These are phyloP conservation scores for Pipistrellus pygmaeus DNA, from an alignment of 2,797 vertebrate species.

Conservation along the genomic window DNA sequence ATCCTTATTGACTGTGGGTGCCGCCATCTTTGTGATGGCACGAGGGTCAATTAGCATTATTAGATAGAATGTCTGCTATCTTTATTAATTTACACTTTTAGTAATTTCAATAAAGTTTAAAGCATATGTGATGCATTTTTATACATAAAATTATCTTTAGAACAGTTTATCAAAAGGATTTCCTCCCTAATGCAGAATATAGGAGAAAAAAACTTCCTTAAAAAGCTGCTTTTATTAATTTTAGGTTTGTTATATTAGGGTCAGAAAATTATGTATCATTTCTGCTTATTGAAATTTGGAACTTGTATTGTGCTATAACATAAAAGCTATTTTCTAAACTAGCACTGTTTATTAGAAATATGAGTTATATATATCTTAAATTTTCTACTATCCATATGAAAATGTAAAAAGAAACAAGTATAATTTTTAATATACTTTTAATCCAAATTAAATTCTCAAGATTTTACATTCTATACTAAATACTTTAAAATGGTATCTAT, in stretches of 20 bases:
- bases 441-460: conserved; percentile 1
- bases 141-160: conserved; percentile 17
- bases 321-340: conserved; percentile 36
- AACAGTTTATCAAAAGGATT: not conserved
- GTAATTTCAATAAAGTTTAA: conserved; percentile 47
- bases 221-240: conserved; percentile 25
- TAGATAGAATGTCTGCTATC: not conserved
- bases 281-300: not conserved
- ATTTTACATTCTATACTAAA: not conserved
- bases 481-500: not conserved
- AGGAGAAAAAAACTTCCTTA: not conserved
- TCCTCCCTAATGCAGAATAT: not conserved
- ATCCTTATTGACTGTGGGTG: too few species aligned
- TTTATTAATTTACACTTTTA: not conserved
- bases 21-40: too few species aligned
- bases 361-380: not conserved
- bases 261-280: conserved; percentile 55
- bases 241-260: not conserved
- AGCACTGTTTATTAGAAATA: not conserved
- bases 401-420: conserved; percentile 13
- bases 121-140: not conserved
- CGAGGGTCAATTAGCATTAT: too few species aligned
- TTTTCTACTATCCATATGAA: not conserved
- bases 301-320: not conserved
- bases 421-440: conserved; percentile 4